Percentiles rank a stretch among this genome's conserved stretches.
Conservation (phyloP, 2,888 invertebrate species). For the Serripes groenlandicus region DNA sequence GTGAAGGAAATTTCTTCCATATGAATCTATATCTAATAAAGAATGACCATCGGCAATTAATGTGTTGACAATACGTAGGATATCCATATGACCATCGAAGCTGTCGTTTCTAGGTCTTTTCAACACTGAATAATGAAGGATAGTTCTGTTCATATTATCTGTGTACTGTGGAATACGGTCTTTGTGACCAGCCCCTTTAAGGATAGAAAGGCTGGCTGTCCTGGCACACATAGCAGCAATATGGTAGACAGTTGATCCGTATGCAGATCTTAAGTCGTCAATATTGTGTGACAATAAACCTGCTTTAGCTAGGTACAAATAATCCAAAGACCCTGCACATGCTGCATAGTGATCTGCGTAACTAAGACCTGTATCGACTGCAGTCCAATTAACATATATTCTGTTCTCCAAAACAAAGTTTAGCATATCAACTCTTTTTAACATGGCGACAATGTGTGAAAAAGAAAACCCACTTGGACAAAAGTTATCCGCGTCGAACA, state of each 20-base stretch:
- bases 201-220: neutral
- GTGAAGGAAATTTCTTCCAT: constrained; percentile 13
- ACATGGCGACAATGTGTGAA: constrained; percentile 17
- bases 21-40: neutral
- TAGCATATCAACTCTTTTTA: constrained; percentile 14
- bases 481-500: neutral
- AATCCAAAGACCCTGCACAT: neutral
- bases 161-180: neutral
- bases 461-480: constrained; percentile 20
- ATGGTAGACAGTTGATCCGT: constrained; percentile 25
- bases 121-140: constrained; percentile 16
- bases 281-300: neutral
- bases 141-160: neutral
- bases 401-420: neutral
- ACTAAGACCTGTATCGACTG: neutral
- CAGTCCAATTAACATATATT: neutral
- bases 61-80: neutral
- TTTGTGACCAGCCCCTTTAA: neutral
- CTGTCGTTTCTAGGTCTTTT: neutral
- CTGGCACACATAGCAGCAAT: neutral
- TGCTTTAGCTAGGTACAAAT: neutral
- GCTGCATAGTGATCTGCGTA: constrained; percentile 16
- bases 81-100: neutral
- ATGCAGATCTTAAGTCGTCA: neutral
- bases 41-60: neutral